Evolutionary conservation across 2,888 invertebrate species (phyloP).

Genomic region (Acrobasis suavella): DNA sequence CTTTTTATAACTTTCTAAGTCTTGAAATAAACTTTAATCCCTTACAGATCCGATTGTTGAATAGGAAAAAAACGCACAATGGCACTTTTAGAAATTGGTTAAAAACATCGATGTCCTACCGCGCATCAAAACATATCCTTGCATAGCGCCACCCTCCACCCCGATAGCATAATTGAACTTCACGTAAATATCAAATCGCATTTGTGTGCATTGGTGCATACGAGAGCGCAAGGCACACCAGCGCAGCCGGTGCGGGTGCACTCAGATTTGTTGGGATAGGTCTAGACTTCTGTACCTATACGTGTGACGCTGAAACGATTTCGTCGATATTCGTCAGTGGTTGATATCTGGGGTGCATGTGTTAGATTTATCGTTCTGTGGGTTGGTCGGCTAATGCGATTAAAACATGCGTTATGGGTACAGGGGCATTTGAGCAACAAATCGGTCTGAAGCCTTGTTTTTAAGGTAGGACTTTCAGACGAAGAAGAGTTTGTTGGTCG

Average conservation of each 20-base stretch:
- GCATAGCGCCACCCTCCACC: slow-evolving; percentile 39
- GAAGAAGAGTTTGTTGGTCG: too few relatives aligned
- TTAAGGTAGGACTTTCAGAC: too few relatives aligned
- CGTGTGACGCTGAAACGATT: not conserved
- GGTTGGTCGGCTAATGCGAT: not conserved
- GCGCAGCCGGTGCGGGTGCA: slow-evolving; percentile 47
- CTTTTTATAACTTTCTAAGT: too few relatives aligned
- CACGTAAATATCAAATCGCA: slow-evolving; percentile 43
- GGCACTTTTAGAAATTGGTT: not conserved
- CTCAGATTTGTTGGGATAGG: slow-evolving; percentile 60
- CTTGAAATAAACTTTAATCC: too few relatives aligned
- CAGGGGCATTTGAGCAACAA: too few relatives aligned
- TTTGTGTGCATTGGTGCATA: slow-evolving; percentile 46
- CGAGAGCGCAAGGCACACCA: slow-evolving; percentile 44
- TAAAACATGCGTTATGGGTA: too few relatives aligned
- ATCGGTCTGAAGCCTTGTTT: too few relatives aligned
- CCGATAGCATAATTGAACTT: slow-evolving; percentile 59
- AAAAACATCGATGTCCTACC: not conserved
- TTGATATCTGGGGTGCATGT: not conserved
- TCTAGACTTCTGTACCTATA: slow-evolving; percentile 33
- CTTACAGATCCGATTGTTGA: too few relatives aligned
- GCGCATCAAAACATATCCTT: slow-evolving; percentile 19
- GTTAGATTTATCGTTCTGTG: not conserved
- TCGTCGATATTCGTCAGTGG: not conserved
- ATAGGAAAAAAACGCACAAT: not conserved